phyloP scores from a whole-genome alignment of 1,140 invertebrate species.

The Brachionus sp. region DNA sequence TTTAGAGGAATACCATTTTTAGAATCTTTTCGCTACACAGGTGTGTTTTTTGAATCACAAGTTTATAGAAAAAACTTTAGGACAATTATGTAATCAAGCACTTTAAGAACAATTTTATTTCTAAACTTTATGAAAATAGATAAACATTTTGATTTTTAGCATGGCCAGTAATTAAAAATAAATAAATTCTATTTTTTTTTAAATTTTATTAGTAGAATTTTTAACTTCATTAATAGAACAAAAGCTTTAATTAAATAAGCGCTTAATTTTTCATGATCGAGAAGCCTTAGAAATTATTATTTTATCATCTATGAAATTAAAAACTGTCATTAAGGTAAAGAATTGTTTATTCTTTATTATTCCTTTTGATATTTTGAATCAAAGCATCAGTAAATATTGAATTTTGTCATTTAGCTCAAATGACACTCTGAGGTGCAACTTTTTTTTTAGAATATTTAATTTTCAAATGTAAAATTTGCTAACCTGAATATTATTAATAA shows the following conservation, averaged over 20 bases:
- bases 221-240: neutral
- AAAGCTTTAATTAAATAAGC: neutral
- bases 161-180: neutral
- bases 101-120: neutral
- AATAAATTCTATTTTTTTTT: neutral
- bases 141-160: neutral
- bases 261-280: neutral
- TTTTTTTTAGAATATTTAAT: constrained; percentile 4
- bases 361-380: neutral
- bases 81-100: constrained; percentile 29
- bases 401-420: neutral
- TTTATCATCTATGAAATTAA: neutral
- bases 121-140: neutral
- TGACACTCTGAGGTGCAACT: neutral
- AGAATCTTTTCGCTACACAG: neutral
- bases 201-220: neutral
- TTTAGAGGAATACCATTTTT: neutral
- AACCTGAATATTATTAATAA: neutral
- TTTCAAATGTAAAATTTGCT: neutral
- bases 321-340: neutral
- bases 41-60: neutral
- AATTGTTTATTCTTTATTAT: neutral
- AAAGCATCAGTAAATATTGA: neutral
- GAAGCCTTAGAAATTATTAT: neutral
- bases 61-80: neutral